phyloP scores from a whole-genome alignment of 2,113 vertebrate genomes.

The Engystomops pustulosus region DNA sequence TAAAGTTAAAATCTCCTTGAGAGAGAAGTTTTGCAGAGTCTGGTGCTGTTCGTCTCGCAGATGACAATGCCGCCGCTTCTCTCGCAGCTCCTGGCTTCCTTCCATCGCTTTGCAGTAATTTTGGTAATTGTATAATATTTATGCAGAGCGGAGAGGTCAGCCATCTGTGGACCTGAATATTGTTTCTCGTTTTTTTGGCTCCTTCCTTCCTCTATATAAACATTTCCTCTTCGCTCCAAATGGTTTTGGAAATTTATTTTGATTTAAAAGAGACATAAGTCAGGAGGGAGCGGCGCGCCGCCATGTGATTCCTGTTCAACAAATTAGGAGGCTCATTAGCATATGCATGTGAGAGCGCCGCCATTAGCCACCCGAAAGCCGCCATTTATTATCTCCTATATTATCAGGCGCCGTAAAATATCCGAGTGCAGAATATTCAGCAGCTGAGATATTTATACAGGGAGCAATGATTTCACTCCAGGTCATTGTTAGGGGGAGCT shows the following conservation, averaged over 20 bases:
- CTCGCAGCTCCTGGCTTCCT: constrained; percentile 22
- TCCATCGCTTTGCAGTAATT: constrained; percentile 54
- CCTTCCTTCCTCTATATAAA: constrained; percentile 41
- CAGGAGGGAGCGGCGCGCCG: constrained; percentile 24
- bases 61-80: constrained; percentile 33
- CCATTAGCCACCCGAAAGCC: neutral
- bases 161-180: constrained; percentile 55
- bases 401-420: constrained; percentile 2
- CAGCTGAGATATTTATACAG: neutral
- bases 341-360: constrained; percentile 21
- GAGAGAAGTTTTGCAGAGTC: neutral
- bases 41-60: neutral
- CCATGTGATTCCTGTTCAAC: constrained; percentile 34
- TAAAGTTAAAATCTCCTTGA: neutral
- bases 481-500: neutral
- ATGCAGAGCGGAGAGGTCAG: constrained; percentile 55
- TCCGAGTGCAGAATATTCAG: constrained; percentile 13
- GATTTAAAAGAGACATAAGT: constrained; percentile 55
- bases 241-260: constrained; percentile 52
- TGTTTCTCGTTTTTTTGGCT: constrained; percentile 52
- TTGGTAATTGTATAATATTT: constrained; percentile 59
- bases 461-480: neutral
- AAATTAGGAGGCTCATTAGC: constrained; percentile 47
- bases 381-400: constrained; percentile 25
- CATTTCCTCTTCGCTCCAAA: constrained; percentile 52